Evolutionary conservation across 2,113 vertebrate genomes (phyloP), one percentile per base, ranked within the genome.

Genomic region (Gyps fulvus): DNA sequence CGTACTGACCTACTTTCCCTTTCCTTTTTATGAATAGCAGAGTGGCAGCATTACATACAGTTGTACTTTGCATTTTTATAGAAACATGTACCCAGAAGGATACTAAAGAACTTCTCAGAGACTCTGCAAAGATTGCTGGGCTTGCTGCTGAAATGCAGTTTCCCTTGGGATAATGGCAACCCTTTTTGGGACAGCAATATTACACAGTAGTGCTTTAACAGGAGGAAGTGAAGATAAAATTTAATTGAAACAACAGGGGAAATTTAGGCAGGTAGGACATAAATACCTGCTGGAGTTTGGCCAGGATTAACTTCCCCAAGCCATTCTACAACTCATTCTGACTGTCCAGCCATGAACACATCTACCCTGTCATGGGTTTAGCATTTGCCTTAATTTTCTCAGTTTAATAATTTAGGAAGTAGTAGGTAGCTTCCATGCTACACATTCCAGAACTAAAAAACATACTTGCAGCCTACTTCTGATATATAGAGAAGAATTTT

Each of bases 191-290:
- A 50, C 26, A 77, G 32, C 62, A 69, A 19, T 72, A 80, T 66
- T 87, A 34, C 62, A 70, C n/a, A 72, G 36, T 16, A 70, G 18
- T 50, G 47, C 89, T 96, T 94, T 85, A 95, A 54, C 14, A 62
- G 40, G 74, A 91, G 49, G 58, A 96, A 88, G 54, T 16, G 20
- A 80, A 79, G 84, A 74, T 59, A 94, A 89, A 87, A 95, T 59
- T 59, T 93, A 87, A 94, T 85, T 91, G 89, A 91, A 95, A 70
- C 16, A 95, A 58, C 50, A 76, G 43, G 45, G n/a, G 32, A 77
- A 93, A 87, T 87, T 27, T 40, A 87, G 78, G 16, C 14, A 83
- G 29, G 50, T 89, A 87, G 20, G 21, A 65, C 45, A 83, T 62
- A 83, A 94, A 88, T 83, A 85, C 13, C 42, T 82, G 34, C n/a